Conservation (phyloP, 2,888 invertebrate species). For the Orchesella flavescens region DNA sequence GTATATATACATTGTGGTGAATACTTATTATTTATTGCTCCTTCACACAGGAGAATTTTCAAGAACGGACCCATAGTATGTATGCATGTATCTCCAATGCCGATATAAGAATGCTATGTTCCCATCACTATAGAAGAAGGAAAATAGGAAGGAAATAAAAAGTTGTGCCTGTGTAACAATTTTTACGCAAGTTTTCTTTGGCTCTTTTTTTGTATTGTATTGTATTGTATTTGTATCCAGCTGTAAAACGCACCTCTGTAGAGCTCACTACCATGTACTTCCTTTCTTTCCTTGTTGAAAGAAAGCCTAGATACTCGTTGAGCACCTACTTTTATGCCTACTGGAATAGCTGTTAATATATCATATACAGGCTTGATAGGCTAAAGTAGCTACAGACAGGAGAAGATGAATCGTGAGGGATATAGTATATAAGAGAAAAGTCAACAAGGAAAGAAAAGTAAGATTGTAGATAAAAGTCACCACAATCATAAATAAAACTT, state of each 20-base stretch:
- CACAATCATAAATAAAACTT: slow-evolving; percentile 66
- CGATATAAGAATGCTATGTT: too few species aligned
- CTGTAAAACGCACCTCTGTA: slow-evolving; percentile 19
- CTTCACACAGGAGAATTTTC: slow-evolving; percentile 55
- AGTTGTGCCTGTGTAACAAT: too few species aligned
- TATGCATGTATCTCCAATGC: too few species aligned
- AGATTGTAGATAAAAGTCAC: slow-evolving; percentile 66
- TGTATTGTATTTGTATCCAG: neutral
- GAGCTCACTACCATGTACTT: neutral
- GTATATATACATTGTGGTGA: neutral
- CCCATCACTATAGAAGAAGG: too few species aligned
- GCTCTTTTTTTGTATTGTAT: too few species aligned
- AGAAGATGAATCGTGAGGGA: slow-evolving; percentile 30
- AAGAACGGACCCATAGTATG: slow-evolving; percentile 24
- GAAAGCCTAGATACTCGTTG: too few species aligned
- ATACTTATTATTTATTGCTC: slow-evolving; percentile 56
- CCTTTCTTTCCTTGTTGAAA: too few species aligned
- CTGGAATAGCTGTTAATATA: slow-evolving; percentile 37
- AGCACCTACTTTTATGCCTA: too few species aligned
- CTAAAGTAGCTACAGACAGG: slow-evolving; percentile 38
- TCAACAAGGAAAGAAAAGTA: slow-evolving; percentile 56
- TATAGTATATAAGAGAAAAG: slow-evolving; percentile 41
- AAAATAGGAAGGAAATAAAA: too few species aligned
- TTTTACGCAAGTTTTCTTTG: too few species aligned
- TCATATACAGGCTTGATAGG: slow-evolving; percentile 44